Evolutionary conservation across 2,888 invertebrate genomes (phyloP).

Genomic region (Drosophila suboccidentalis): DNA sequence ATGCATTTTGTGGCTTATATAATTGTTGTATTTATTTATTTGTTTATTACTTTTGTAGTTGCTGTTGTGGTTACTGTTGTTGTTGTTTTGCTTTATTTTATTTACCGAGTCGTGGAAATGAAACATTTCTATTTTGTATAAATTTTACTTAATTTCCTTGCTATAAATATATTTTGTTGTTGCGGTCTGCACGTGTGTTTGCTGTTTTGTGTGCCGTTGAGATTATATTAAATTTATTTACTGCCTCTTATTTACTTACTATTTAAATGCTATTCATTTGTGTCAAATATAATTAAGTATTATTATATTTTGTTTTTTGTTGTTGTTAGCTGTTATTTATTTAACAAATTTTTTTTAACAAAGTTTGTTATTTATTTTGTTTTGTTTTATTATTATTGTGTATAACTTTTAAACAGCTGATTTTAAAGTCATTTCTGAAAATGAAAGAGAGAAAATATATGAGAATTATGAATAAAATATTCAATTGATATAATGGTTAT

Average conservation of each 20-base stretch:
- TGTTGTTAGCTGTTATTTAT: conserved; percentile 11
- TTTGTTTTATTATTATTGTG: conserved; percentile 3
- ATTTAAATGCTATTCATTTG: conserved; percentile 60
- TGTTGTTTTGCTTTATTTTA: conserved; percentile 53
- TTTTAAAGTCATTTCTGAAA: conserved; percentile 60
- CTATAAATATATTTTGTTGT: conserved; percentile 35
- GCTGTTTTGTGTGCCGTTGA: conserved; percentile 31
- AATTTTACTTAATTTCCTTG: conserved; percentile 60
- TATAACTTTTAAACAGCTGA: conserved; percentile 38
- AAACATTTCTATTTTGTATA: conserved; percentile 73
- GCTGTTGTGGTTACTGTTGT: conserved; percentile 21
- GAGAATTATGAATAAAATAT: neutral
- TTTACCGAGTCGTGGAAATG: conserved; percentile 61
- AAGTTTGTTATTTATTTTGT: conserved; percentile 40
- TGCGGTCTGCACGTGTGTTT: conserved; percentile 42
- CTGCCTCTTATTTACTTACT: conserved; percentile 59
- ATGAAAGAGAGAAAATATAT: conserved; percentile 9
- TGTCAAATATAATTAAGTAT: conserved; percentile 50
- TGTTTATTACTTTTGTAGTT: conserved; percentile 14
- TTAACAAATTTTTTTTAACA: conserved; percentile 66
- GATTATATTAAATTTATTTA: conserved; percentile 62
- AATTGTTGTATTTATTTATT: conserved; percentile 28
- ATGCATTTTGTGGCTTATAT: conserved; percentile 57
- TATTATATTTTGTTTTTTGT: conserved; percentile 24
- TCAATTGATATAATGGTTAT: neutral